Percentiles rank a stretch among this genome's conserved stretches.
Evolutionary conservation across 1,140 invertebrate species (phyloP).

Genomic region (Anagrus nilaparvatae): DNA sequence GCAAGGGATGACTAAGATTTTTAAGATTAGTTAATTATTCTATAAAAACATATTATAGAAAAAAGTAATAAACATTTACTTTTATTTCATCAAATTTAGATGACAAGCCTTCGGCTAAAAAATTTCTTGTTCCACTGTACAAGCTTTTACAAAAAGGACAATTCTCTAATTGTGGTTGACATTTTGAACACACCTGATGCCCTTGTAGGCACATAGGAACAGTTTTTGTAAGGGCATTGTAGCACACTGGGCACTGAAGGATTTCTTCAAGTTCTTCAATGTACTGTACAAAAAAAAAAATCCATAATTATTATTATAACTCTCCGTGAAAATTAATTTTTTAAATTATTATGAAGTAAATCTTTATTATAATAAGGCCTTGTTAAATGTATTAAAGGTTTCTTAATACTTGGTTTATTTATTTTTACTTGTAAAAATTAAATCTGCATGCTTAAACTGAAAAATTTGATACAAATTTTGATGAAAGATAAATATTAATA

Average conservation of each 20-base stretch:
- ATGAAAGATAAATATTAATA: too few species aligned
- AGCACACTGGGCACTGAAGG: constrained; percentile 28
- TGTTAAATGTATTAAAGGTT: too few species aligned
- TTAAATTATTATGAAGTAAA: too few species aligned
- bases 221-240: constrained; percentile 15
- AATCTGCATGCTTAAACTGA: too few species aligned
- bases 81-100: constrained; percentile 26
- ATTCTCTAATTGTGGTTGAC: constrained; percentile 10
- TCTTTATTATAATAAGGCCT: too few species aligned
- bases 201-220: constrained; percentile 23
- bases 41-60: constrained; percentile 1
- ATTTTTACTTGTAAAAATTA: too few species aligned
- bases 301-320: not conserved
- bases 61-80: constrained; percentile 10
- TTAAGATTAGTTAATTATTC: not conserved
- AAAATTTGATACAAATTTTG: too few species aligned
- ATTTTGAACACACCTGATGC: constrained; percentile 26
- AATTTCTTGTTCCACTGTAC: constrained; percentile 22
- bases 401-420: too few species aligned
- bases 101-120: constrained; percentile 21
- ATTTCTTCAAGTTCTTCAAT: constrained; percentile 25
- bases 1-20: constrained; percentile 16
- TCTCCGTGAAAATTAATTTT: too few species aligned
- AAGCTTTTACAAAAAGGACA: constrained; percentile 24
- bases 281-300: constrained; percentile 13